Conservation (phyloP, 37 sponge, comb jelly and placozoan species). For the Amphimedon queenslandica region DNA sequence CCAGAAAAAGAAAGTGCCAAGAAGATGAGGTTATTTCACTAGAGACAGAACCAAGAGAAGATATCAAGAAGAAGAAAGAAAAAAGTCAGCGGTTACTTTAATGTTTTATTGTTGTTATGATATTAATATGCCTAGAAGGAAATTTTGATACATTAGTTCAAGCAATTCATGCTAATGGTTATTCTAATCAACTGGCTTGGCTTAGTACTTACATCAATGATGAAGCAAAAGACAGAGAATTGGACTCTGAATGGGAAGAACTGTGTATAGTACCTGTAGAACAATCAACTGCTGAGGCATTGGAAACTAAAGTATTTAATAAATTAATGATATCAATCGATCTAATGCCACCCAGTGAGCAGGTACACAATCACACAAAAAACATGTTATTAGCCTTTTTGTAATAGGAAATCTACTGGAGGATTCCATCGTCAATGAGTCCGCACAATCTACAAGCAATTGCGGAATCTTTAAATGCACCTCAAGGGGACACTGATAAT, state of each 20-base stretch:
- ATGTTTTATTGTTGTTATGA: too few species aligned
- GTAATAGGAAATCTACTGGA: conserved; percentile 67
- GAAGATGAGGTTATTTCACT: too few species aligned
- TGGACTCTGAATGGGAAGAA: conserved; percentile 73
- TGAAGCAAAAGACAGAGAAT: conserved; percentile 71
- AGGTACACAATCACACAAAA: conserved; percentile 14
- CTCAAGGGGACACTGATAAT: too few species aligned
- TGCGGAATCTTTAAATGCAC: too few species aligned
- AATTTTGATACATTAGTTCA: conserved; percentile 8
- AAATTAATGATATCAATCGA: conserved; percentile 33
- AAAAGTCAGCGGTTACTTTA: too few species aligned
- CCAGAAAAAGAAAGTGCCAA: too few species aligned
- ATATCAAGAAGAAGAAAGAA: too few species aligned
- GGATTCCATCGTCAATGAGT: conserved; percentile 56
- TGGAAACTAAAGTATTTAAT: conserved; percentile 27
- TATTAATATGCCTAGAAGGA: too few species aligned
- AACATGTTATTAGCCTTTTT: neutral
- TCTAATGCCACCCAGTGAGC: conserved; percentile 53
- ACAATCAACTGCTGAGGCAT: conserved; percentile 28
- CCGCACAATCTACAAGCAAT: too few species aligned
- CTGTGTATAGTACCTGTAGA: conserved; percentile 61
- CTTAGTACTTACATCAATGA: conserved; percentile 65
- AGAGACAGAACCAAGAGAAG: too few species aligned
- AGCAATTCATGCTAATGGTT: conserved; percentile 10
- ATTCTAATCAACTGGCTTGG: conserved; percentile 58